Conservation (phyloP, 1,140 invertebrate genomes). For the Watersipora subatra region DNA sequence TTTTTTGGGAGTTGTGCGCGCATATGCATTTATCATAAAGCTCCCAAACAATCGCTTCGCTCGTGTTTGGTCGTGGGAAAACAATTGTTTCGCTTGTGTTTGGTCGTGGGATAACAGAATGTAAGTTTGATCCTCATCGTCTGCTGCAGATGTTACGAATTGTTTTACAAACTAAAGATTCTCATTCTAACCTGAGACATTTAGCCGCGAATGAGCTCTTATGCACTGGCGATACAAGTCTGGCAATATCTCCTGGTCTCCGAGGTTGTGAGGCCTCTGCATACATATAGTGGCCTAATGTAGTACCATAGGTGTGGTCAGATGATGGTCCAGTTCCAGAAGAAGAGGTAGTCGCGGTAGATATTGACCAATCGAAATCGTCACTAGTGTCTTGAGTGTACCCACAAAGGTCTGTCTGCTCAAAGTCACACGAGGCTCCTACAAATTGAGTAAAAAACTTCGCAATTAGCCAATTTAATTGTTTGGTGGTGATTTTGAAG, state of each 20-base stretch:
- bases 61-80: no score
- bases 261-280: conserved; percentile 15
- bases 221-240: background rate
- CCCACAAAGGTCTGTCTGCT: conserved; percentile 25
- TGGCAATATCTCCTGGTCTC: background rate
- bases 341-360: conserved; percentile 13
- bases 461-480: no score
- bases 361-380: conserved; percentile 26
- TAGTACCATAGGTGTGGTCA: conserved; percentile 31
- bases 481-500: no score
- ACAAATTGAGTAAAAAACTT: no score
- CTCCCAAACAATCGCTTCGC: no score
- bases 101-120: no score
- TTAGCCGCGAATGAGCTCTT: background rate
- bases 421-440: conserved; percentile 29
- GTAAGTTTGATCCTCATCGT: no score
- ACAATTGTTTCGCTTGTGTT: no score
- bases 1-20: no score
- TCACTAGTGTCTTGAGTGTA: conserved; percentile 22
- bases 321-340: conserved; percentile 21
- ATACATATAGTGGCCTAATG: conserved; percentile 13
- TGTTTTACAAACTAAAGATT: no score
- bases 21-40: no score
- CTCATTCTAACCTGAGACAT: background rate
- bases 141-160: no score